These are phyloP conservation scores for Zaprionus inermis DNA, from an alignment of 1,140 invertebrate species.

Conservation along the genomic window DNA sequence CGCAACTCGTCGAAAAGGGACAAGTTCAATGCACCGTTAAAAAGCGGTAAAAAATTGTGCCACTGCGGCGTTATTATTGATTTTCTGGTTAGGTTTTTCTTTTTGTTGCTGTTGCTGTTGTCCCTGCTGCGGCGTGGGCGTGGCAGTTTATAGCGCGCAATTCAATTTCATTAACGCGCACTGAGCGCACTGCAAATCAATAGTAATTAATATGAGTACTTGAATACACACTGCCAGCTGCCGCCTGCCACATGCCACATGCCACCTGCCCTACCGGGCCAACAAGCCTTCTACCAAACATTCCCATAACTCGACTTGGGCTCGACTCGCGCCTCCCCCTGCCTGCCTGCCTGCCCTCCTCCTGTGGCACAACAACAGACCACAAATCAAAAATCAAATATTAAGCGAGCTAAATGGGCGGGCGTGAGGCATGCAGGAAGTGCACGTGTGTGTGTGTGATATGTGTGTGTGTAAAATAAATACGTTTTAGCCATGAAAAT, in stretches of 20 bases:
- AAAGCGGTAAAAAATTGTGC: conserved; percentile 63
- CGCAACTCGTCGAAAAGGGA: background rate
- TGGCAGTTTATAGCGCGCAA: conserved; percentile 62
- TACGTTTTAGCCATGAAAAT: conserved; percentile 82
- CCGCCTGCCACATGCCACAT: background rate
- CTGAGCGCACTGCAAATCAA: conserved; percentile 68
- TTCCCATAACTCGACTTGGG: conserved; percentile 39
- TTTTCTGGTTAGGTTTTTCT: conserved; percentile 45
- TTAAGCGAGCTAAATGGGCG: conserved; percentile 64
- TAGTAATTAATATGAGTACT: conserved; percentile 83
- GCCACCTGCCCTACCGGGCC: too few species aligned
- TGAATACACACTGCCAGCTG: conserved; percentile 36
- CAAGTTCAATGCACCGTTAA: conserved; percentile 61
- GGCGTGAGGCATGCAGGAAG: conserved; percentile 21
- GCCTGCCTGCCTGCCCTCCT: background rate
- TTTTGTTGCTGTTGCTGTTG: background rate
- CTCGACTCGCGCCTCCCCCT: background rate
- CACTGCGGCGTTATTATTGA: conserved; percentile 71
- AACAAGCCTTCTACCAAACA: conserved; percentile 31
- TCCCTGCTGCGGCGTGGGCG: background rate
- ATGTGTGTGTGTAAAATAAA: conserved; percentile 74
- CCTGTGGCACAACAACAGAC: conserved; percentile 46
- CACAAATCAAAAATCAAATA: conserved; percentile 83
- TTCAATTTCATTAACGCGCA: conserved; percentile 81
- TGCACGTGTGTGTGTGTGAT: conserved; percentile 12